Percentiles rank a stretch among this genome's conserved stretches.
Conservation (phyloP, 1,140 invertebrate species). For the Andrena cerasifolii region DNA sequence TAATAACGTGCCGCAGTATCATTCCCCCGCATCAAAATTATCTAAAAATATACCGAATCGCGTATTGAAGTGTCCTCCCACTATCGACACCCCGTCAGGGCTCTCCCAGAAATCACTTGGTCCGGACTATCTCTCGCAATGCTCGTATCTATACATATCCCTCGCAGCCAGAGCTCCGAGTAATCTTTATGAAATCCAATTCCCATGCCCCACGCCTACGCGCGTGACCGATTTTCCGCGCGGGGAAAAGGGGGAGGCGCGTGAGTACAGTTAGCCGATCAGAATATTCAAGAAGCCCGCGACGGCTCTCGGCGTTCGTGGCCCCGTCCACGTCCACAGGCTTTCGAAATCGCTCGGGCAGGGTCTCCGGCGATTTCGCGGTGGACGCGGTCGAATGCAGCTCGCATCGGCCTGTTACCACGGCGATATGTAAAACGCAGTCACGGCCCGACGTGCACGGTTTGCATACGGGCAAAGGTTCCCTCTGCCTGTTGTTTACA, state of each 20-base stretch:
- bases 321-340: background rate
- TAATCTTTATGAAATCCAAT: background rate
- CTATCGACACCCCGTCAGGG: no score
- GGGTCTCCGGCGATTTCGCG: background rate
- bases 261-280: slow-evolving; percentile 30
- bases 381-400: slow-evolving; percentile 36
- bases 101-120: no score
- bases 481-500: slow-evolving; percentile 56
- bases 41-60: no score
- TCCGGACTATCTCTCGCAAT: no score
- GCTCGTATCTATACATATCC: no score
- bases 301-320: background rate
- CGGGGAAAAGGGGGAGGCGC: background rate
- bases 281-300: slow-evolving; percentile 41
- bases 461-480: slow-evolving; percentile 57
- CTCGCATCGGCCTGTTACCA: slow-evolving; percentile 46
- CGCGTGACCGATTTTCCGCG: background rate
- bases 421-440: slow-evolving; percentile 57
- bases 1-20: no score
- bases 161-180: background rate
- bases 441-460: slow-evolving; percentile 33
- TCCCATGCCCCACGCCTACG: background rate
- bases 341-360: background rate
- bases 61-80: no score
- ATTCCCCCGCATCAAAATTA: no score